These are phyloP conservation scores for Aromia moschata DNA, from an alignment of 2,888 invertebrate genomes.

Conservation along the genomic window DNA sequence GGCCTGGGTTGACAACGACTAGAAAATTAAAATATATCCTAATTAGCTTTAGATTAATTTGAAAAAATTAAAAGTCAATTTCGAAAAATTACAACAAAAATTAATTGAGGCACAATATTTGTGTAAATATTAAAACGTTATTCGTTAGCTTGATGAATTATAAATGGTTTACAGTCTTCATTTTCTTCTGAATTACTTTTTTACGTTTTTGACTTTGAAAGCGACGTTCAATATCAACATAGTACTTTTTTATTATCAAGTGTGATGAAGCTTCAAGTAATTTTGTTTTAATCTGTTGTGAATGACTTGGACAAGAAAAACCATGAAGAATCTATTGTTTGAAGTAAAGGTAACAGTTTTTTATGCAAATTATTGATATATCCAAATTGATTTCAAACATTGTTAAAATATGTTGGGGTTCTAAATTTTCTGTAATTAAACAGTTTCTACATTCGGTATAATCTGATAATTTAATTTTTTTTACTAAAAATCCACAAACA, in stretches of 20 bases:
- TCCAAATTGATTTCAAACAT: slow-evolving; percentile 12
- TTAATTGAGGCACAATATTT: no score
- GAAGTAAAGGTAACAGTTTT: not conserved
- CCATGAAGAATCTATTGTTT: slow-evolving; percentile 8
- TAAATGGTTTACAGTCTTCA: not conserved
- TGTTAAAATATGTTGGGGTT: slow-evolving; percentile 9
- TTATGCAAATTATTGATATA: not conserved
- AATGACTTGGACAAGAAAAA: slow-evolving; percentile 1
- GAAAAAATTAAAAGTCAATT: no score
- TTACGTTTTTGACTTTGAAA: not conserved
- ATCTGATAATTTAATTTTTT: slow-evolving; percentile 6
- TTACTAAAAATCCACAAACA: slow-evolving; percentile 13
- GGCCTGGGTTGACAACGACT: no score
- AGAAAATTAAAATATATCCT: no score
- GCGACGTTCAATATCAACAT: not conserved
- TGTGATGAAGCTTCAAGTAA: not conserved
- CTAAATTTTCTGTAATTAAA: slow-evolving; percentile 1
- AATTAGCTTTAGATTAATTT: no score
- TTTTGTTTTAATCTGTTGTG: slow-evolving; percentile 4
- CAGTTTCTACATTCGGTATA: slow-evolving; percentile 5
- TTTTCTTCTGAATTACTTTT: slow-evolving; percentile 9
- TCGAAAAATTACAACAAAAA: no score
- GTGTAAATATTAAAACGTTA: no score
- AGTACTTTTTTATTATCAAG: not conserved
- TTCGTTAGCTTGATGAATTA: no score